A percentile compares a stretch with the other conserved stretches of the same genome.
phyloP scores from a whole-genome alignment of 2,888 invertebrate species.

The Ormyrus rosae region DNA sequence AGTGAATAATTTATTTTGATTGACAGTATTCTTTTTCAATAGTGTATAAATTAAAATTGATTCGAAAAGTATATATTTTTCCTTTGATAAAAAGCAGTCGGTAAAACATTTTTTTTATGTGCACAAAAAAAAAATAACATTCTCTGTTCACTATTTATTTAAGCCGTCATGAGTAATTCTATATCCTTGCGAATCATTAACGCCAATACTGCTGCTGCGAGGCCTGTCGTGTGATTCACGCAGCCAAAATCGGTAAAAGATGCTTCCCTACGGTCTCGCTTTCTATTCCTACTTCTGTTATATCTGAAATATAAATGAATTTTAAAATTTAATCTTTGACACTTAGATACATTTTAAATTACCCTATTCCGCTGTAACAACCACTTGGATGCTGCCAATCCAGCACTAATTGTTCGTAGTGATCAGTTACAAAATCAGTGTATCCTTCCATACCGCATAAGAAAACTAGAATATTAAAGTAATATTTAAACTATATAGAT shows the following conservation, averaged over 20 bases:
- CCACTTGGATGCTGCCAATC: constrained; percentile 74
- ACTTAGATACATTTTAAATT: constrained; percentile 29
- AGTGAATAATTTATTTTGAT: no score
- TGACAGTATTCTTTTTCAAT: no score
- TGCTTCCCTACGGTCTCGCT: constrained; percentile 62
- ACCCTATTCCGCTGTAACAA: constrained; percentile 71
- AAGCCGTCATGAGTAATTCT: constrained; percentile 57
- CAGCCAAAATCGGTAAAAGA: constrained; percentile 73
- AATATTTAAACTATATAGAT: not conserved
- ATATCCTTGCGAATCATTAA: constrained; percentile 67
- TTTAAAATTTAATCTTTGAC: not conserved
- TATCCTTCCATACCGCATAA: constrained; percentile 77
- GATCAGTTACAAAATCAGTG: constrained; percentile 72
- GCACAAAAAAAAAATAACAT: no score
- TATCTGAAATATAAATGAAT: not conserved
- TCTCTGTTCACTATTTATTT: no score
- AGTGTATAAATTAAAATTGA: no score
- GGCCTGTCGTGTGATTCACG: constrained; percentile 75
- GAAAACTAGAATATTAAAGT: constrained; percentile 68
- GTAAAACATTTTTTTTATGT: no score
- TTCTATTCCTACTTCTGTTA: not conserved
- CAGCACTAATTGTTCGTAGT: constrained; percentile 71
- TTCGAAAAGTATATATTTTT: no score
- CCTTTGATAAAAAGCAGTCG: no score
- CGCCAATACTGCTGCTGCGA: constrained; percentile 73